Percentiles rank a stretch among this genome's conserved stretches.
These are phyloP conservation scores for Gastrophysa polygoni DNA, from an alignment of 2,888 invertebrate genomes.

Conservation along the genomic window DNA sequence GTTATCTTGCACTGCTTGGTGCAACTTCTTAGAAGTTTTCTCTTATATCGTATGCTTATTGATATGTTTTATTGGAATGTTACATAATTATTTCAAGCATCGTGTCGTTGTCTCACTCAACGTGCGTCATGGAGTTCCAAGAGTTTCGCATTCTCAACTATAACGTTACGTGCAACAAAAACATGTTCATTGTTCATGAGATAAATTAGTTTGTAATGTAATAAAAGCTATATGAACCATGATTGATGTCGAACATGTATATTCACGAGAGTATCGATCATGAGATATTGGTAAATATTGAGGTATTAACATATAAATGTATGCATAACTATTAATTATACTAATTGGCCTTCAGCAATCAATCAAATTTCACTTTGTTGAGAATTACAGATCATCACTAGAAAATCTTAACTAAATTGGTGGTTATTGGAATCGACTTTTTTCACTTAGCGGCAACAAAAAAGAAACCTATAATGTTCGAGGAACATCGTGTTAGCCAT, in stretches of 20 bases:
- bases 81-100: no score
- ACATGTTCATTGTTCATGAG: constrained; percentile 20
- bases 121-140: not conserved
- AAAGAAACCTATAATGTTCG: no score
- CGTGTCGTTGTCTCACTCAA: not conserved
- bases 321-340: constrained; percentile 2
- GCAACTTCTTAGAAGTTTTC: no score
- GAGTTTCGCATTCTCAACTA: not conserved
- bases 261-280: not conserved
- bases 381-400: no score
- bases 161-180: not conserved
- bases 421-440: no score
- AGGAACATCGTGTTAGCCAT: no score
- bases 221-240: constrained; percentile 14
- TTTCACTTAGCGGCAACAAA: no score
- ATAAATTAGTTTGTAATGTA: constrained; percentile 16
- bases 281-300: not conserved
- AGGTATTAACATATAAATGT: not conserved
- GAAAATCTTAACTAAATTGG: no score
- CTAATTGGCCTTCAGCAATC: not conserved
- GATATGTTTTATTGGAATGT: no score
- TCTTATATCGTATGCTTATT: no score
- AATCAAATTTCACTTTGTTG: no score
- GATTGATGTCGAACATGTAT: constrained; percentile 7
- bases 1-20: no score